These are phyloP conservation scores for Pachyrhynchus sulphureomaculatus DNA, from an alignment of 1,140 invertebrate genomes.

Conservation along the genomic window DNA sequence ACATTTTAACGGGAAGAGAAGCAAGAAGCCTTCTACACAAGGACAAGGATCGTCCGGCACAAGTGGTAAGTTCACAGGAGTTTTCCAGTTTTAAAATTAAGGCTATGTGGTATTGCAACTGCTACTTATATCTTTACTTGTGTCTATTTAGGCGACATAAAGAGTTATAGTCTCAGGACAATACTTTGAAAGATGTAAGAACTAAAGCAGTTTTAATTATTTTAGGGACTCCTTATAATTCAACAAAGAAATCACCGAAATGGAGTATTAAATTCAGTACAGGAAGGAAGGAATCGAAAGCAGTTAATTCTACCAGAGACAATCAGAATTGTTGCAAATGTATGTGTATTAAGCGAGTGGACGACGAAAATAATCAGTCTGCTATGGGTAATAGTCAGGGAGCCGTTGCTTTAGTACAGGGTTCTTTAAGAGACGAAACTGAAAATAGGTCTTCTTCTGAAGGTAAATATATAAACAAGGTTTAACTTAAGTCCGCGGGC, in stretches of 20 bases:
- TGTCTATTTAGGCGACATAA: too few species aligned
- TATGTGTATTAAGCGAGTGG: slow-evolving; percentile 61
- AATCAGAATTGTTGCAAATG: slow-evolving; percentile 61
- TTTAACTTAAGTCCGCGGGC: too few species aligned
- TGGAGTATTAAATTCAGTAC: slow-evolving; percentile 63
- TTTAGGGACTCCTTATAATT: slow-evolving; percentile 10
- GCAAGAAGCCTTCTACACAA: slow-evolving; percentile 32
- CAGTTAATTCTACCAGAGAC: slow-evolving; percentile 51
- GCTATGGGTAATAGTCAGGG: too few species aligned
- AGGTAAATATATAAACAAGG: too few species aligned
- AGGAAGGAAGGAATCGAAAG: slow-evolving; percentile 57
- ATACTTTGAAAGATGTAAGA: too few species aligned
- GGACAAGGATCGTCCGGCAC: background rate
- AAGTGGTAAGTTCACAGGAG: slow-evolving; percentile 1
- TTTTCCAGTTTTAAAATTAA: background rate
- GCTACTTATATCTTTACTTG: too few species aligned
- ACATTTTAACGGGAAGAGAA: slow-evolving; percentile 40
- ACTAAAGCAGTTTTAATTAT: too few species aligned
- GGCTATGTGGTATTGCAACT: background rate
- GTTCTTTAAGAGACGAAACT: background rate
- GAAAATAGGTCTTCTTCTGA: background rate
- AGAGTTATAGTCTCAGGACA: too few species aligned
- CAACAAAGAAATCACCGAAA: slow-evolving; percentile 59
- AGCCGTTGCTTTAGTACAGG: background rate
- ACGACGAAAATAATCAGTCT: slow-evolving; percentile 48